Percentiles rank a stretch among this genome's conserved stretches.
Evolutionary conservation across 2,888 invertebrate genomes (phyloP).

Genomic region (Digitonthophagus gazella): DNA sequence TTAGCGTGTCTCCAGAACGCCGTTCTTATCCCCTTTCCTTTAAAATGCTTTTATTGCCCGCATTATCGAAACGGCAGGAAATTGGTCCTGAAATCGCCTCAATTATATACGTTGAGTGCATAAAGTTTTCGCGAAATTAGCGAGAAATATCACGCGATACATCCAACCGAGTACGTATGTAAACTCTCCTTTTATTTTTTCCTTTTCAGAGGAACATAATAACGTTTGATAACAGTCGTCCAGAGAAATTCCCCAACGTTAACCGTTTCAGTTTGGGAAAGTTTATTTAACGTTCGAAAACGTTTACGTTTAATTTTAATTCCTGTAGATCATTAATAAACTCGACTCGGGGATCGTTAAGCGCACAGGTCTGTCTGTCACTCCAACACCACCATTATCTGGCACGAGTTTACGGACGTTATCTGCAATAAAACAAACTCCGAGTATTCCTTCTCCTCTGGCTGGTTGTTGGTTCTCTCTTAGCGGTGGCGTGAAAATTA

Average conservation of each 20-base stretch:
- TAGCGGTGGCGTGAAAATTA: slow-evolving; percentile 41
- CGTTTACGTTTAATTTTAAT: not conserved
- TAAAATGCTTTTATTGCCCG: not conserved
- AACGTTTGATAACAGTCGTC: not conserved
- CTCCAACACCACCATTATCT: not conserved
- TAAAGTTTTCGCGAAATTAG: not conserved
- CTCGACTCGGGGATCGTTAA: not conserved
- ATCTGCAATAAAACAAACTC: slow-evolving; percentile 39
- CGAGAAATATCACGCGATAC: not conserved
- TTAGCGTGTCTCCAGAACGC: not conserved
- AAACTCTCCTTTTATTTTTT: not conserved
- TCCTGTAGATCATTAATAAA: not conserved
- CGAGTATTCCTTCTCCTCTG: slow-evolving; percentile 22
- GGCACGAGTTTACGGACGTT: slow-evolving; percentile 12
- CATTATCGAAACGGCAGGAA: not conserved
- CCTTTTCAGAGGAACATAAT: not conserved
- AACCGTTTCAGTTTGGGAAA: not conserved
- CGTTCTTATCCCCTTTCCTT: not conserved
- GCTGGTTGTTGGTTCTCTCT: slow-evolving; percentile 17
- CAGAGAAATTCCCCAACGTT: not conserved
- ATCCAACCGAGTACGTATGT: not conserved
- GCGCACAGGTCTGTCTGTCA: slow-evolving; percentile 7
- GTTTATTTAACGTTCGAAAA: not conserved
- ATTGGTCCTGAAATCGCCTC: not conserved
- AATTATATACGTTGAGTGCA: not conserved